Evolutionary conservation across 2,888 invertebrate species (phyloP).

Genomic region (Ecliptopera silaceata): DNA sequence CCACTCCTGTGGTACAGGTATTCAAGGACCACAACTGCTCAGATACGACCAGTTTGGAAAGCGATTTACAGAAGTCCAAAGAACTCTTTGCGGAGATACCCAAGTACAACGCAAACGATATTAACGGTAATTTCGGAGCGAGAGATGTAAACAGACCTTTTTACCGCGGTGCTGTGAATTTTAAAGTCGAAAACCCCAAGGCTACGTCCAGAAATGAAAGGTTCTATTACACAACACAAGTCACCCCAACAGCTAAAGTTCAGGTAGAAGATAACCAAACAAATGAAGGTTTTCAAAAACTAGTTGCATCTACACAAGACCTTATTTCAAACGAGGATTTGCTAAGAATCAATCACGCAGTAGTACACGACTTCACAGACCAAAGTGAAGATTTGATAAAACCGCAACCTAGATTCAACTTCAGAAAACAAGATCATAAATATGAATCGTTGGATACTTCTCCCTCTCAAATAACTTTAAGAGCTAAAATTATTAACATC

Average conservation of each 20-base stretch:
- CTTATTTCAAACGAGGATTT: conserved; percentile 85
- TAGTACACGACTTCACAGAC: conserved; percentile 57
- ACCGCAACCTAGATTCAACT: conserved; percentile 50
- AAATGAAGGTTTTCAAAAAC: conserved; percentile 68
- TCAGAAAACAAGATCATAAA: conserved; percentile 41
- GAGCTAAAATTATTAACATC: conserved; percentile 66
- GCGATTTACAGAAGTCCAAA: conserved; percentile 48
- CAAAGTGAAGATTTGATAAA: conserved; percentile 66
- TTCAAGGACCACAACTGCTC: conserved; percentile 70
- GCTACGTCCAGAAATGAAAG: conserved; percentile 62
- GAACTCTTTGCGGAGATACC: conserved; percentile 50
- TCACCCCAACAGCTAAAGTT: conserved; percentile 41
- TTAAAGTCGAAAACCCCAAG: conserved; percentile 57
- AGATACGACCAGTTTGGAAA: conserved; percentile 42
- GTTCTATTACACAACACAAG: conserved; percentile 56
- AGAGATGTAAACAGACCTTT: conserved; percentile 45
- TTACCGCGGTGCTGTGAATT: conserved; percentile 57
- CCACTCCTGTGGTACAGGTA: conserved; percentile 60
- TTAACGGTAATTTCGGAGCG: conserved; percentile 63
- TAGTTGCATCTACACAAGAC: conserved; percentile 83
- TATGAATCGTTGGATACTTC: conserved; percentile 42
- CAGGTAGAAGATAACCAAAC: conserved; percentile 40
- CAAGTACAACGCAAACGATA: conserved; percentile 48
- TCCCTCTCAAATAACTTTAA: conserved; percentile 60
- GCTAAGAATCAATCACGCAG: conserved; percentile 83